Base-by-base conservation (phyloP, 1,140 invertebrate species). In the Eciton burchellii region DNA sequence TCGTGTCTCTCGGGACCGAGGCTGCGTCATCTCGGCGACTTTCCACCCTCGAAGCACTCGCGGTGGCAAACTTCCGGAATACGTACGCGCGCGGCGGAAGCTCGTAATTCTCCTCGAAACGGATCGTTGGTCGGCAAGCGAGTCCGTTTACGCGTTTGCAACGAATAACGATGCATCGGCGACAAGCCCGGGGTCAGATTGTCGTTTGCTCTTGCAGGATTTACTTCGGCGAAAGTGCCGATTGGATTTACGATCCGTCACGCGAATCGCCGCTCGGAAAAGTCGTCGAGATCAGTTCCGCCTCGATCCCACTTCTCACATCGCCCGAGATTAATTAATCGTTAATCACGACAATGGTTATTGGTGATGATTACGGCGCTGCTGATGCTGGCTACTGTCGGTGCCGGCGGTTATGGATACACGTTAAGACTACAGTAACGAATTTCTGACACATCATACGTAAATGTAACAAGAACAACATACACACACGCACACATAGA, bases 381-480 rank as follows among this genome's bases (percentile, higher is more conserved):
- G 68, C 52, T 79, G 19, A 19, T 82, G n/a, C 62, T 57, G 59
- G 82, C 82, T 65, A 82, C 43, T 52, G 26, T 81, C 68, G 63
- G 65, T 59, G 70, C 45, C 79, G 81, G 70, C 49, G 84, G 60
- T 86, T 60, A 70, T 66, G 54, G 12, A 81, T 68, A 81, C n/a
- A 35, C 47, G 19, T 84, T 84, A 73, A 66, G 66, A 29, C 82
- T 83, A 70, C 82, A 68, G 66, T 86, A 88, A 84, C 19, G 49
- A 77, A 89, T 77, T 60, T 73, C 83, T 88, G 86, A 35, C 35
- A 35, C 35, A 88, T 88, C 52, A 85, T 88, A 84, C 43, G 21
- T 74, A 86, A 84, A 76, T 87, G 35, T 88, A 86, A 89, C 82
- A 82, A 84, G 81, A 85, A 84, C 85, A 35, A 35, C 6, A 35